phyloP scores from a whole-genome alignment of 2,797 vertebrate species.

The Clarias platycephalus region DNA sequence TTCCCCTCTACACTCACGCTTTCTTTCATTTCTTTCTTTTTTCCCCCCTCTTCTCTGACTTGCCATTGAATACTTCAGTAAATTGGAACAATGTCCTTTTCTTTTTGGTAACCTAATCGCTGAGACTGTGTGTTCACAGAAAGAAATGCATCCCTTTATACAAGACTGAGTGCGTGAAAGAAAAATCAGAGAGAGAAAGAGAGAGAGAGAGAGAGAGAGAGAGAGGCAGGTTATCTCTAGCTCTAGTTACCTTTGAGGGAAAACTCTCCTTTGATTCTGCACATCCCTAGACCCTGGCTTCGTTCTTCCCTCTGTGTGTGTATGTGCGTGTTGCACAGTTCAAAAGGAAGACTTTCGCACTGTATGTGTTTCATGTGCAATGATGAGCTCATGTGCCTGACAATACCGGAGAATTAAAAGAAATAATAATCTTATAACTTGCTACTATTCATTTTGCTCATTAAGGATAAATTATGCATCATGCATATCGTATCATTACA shows the following conservation, averaged over 20 bases:
- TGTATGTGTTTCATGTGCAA: not conserved
- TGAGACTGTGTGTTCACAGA: slow-evolving; percentile 56
- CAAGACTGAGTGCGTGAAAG: slow-evolving; percentile 46
- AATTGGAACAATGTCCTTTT: slow-evolving; percentile 70
- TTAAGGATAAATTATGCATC: not conserved
- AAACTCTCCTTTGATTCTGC: slow-evolving; percentile 46
- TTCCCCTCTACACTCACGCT: slow-evolving; percentile 25
- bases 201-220: not conserved
- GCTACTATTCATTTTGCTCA: not conserved
- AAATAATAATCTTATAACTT: too few relatives aligned
- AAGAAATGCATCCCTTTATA: slow-evolving; percentile 45
- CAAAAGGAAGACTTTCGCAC: not conserved
- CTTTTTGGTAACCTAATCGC: slow-evolving; percentile 67
- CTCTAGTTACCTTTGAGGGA: slow-evolving; percentile 43
- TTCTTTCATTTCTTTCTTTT: slow-evolving; percentile 37
- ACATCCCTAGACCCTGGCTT: not conserved
- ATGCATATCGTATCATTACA: not conserved
- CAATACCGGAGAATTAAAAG: not conserved
- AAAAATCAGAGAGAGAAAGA: not conserved
- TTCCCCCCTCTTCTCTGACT: slow-evolving; percentile 44
- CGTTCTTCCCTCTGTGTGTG: not conserved
- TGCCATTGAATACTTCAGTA: slow-evolving; percentile 68
- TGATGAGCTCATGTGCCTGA: not conserved
- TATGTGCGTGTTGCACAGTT: not conserved
- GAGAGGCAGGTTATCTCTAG: slow-evolving; percentile 31